Conservation (phyloP, 2,888 invertebrate species). For the Sisyra nigra region DNA sequence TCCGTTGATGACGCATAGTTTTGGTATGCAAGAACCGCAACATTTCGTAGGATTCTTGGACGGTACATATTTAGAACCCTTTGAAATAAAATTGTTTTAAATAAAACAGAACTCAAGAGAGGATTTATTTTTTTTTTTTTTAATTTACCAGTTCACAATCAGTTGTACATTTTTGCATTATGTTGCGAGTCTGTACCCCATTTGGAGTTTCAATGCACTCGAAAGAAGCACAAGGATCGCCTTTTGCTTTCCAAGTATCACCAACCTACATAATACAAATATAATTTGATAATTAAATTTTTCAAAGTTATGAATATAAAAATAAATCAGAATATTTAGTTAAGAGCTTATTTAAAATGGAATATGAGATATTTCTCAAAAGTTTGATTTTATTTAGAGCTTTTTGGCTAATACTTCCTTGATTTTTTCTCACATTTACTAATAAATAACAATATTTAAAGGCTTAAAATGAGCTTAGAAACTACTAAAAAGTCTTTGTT, state of each 20-base stretch:
- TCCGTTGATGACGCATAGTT: conserved; percentile 33
- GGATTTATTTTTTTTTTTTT: not conserved
- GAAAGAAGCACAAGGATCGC: conserved; percentile 37
- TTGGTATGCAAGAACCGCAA: conserved; percentile 39
- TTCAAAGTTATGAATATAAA: too few species aligned
- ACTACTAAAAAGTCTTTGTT: too few species aligned
- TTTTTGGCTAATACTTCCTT: too few species aligned
- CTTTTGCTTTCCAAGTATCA: conserved; percentile 38
- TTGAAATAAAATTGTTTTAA: conserved; percentile 13
- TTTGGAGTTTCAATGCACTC: conserved; percentile 30
- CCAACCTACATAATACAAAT: conserved; percentile 28
- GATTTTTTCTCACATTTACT: too few species aligned
- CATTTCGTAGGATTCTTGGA: conserved; percentile 30
- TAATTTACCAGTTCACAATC: conserved; percentile 22
- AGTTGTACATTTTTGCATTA: conserved; percentile 34
- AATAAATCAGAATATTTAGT: too few species aligned
- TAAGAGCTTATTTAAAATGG: too few species aligned
- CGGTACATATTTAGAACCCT: conserved; percentile 38
- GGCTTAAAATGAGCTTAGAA: too few species aligned
- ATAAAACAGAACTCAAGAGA: not conserved
- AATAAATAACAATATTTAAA: too few species aligned
- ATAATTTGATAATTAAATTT: not conserved
- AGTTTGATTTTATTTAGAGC: too few species aligned
- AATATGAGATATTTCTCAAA: too few species aligned
- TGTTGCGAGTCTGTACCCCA: conserved; percentile 34